Base-by-base conservation (phyloP, 1,140 invertebrate genomes). In the Halyomorpha halys region DNA sequence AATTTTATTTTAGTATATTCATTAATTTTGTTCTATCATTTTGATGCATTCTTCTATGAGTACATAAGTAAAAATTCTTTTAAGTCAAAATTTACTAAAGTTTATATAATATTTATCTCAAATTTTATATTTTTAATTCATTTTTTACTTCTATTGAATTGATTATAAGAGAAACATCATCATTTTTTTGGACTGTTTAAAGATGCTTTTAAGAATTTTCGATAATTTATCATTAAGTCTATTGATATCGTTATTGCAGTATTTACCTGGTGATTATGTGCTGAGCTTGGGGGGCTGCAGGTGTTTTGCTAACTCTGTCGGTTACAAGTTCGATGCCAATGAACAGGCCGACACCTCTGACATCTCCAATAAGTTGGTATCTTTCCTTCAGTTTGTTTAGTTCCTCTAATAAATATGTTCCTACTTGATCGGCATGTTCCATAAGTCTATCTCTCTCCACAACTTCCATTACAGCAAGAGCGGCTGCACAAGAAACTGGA, bases 401-500 rank as follows among this genome's bases (percentile, higher is more conserved):
- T 54, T 83, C 79, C 0, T 82, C 76, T 39, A 92, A 69, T 54
- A 98, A 75, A 72, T 91, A 83, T 45, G 85, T 83, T 3, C 96
- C 95, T 25, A 98, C 86, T 44, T 81, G 76, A 1, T 77, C 73
- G 0, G 94, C 94, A 70, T 94, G 85, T 68, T 94, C 83, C 70
- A 86, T 79, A 15, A 99, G 77, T 56, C 83, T 82, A 73, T 98
- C 94, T 53, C 89, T 83, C 71, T 94, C 88, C 65, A 99, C 91
- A 0, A 94, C 86, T 71, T 97, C 90, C 72, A 99, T 83, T 6
- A 99, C 96, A 13, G 94, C 92, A 73, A 93, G 89, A 3, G 92
- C 94, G 67, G 97, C 87, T 0, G 95, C 93, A 74, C 94, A 97
- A 0, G 94, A 95, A 0, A 98, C 95, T 47, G 96, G 94, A 79